Percentiles rank a stretch among this genome's conserved stretches.
phyloP scores from a whole-genome alignment of 2,113 vertebrate species.

The Phylloscopus trochilus region DNA sequence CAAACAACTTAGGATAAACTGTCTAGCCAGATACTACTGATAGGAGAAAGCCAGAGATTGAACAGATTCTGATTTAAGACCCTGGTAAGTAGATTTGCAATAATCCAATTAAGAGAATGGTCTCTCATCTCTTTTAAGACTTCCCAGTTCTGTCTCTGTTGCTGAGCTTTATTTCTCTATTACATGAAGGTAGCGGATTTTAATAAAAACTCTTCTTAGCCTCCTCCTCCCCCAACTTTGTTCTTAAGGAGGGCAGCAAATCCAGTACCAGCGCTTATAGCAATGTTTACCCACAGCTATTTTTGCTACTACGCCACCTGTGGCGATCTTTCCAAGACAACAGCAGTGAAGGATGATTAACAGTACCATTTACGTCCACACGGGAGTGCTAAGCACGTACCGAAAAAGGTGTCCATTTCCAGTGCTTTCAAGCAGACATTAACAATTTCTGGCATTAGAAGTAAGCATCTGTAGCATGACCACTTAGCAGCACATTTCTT shows the following conservation, averaged over 20 bases:
- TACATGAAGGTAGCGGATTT: background rate
- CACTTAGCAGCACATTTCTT: background rate
- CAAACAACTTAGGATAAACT: background rate
- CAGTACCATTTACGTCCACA: background rate
- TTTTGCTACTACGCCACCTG: background rate
- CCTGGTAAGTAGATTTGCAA: background rate
- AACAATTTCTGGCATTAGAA: background rate
- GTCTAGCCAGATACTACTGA: background rate
- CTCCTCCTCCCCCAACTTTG: rapidly evolving
- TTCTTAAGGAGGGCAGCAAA: background rate
- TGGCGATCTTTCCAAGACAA: background rate
- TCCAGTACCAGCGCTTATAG: background rate
- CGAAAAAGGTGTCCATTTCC: background rate
- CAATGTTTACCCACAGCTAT: background rate
- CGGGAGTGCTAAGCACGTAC: background rate
- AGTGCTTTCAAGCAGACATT: background rate
- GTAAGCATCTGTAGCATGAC: background rate
- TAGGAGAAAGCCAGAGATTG: background rate
- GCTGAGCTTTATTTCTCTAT: background rate
- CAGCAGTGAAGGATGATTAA: background rate
- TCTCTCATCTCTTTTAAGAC: background rate
- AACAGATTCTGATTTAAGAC: background rate
- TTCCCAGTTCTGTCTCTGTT: background rate
- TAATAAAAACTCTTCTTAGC: background rate
- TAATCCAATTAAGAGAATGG: background rate